Evolutionary conservation across 2,113 vertebrate genomes (phyloP), one percentile per base, ranked within the genome.

Genomic region (Irena cyanogastra): DNA sequence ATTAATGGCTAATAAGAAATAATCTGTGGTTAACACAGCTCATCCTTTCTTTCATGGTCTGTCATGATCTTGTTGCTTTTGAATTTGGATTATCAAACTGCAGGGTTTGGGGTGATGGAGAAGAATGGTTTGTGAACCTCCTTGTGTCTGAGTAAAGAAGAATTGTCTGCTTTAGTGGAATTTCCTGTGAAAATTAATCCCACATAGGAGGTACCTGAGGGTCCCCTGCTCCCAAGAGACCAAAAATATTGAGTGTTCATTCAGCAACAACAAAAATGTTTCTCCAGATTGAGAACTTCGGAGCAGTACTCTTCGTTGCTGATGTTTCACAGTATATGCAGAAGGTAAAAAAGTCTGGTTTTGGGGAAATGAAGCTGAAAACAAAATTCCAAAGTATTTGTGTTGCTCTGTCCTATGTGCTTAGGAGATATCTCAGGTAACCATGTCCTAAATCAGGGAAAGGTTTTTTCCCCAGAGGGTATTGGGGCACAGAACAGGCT

Each of bases 1-100:
- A 85, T 69, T 95, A 83, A 91, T 97, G 87, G 87, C 80, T 92
- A 94, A 76, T 37, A 83, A 81, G 85, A 94, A 95, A 94, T 86
- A 90, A 94, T 88, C 57, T 72, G 33, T 87, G 87, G 87, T 95
- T 97, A 80, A 66, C 52, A 77, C 76, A 81, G 83, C 57, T 91
- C 85, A 59, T 68, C 35, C 57, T 74, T 83, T 84, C 63, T 85
- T 57, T 87, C 78, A 84, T 31, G 45, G 54, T 71, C 47, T 83
- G 41, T 37, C 35, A 3, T 59, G 75, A 70, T 52, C 91, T 92
- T 87, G 91, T 86, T 96, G 80, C 94, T 79, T 3, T 13, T 71
- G 49, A 49, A 52, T 28, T 31, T 89, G 68, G 49, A 84, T 97
- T 96, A 54, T 91, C 95, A 89, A 78, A 95, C 91, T 94, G 68